Base-by-base conservation (phyloP, 2,797 vertebrate species). In the Melanogrammus aeglefinus region DNA sequence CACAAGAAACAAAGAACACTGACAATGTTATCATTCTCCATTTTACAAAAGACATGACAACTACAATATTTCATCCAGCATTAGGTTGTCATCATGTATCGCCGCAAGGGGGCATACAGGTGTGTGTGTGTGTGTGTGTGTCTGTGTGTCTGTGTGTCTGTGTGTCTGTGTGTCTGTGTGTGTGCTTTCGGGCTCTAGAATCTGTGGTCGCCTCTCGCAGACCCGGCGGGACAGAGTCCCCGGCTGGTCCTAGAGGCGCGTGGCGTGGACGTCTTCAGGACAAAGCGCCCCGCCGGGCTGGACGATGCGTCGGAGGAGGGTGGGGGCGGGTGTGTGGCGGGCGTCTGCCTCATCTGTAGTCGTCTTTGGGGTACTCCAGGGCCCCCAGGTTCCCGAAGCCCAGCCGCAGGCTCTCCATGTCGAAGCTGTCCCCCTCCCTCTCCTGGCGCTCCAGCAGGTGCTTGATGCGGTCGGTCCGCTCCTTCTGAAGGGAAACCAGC, bases 321-420 rank as follows among this genome's bases (percentile, higher is more conserved):
- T 91, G 88, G 91, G 92, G 6, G 76, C 88, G 88, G 91, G 51
- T 2, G n/a, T 8, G 57, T 90, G 57, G 91, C 33, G 1, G 47
- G 1, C 4, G 90, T 87, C 57, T 6, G 57, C 93, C 95, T 99
- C 97, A 99, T 99, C 97, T 99, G 93, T 97, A 98, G 95, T 99
- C 97, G 86, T 99, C 97, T 95, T 99, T 99, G 92, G 97, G 96
- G 86, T 96, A 97, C 89, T 99, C 98, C 94, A 97, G 94, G 70
- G 94, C 94, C 81, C 96, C 96, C 93, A 97, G 93, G 95, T 97
- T 98, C 80, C 94, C 93, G 81, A 99, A 98, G 91, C 98, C 98
- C 94, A 97, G 96, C 74, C 97, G 94, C 89, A 97, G 88, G 92
- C 97, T 99, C 94, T 99, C 98, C 96, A 97, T 92, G 94, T 99